Evolutionary conservation across 2,797 vertebrate species (phyloP).

Genomic region (Notolepis coatsorum): DNA sequence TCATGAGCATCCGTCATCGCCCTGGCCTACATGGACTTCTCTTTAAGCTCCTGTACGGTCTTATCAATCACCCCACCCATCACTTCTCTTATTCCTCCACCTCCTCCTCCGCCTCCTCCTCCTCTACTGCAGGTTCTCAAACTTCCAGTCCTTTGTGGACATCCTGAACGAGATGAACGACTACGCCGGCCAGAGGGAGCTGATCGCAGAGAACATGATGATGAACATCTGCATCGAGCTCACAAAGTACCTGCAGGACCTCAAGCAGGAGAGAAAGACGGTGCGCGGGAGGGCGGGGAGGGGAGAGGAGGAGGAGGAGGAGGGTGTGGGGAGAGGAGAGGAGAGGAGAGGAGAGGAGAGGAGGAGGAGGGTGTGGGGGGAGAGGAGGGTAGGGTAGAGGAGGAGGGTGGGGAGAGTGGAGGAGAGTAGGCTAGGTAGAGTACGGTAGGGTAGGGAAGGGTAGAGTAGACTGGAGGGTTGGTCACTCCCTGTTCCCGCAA

Average conservation of each 20-base stretch:
- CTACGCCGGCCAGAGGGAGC: conserved; percentile 90
- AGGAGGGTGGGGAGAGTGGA: too few relatives aligned
- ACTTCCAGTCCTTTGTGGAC: conserved; percentile 88
- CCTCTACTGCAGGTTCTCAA: conserved; percentile 81
- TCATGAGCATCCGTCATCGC: conserved; percentile 36
- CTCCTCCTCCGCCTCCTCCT: conserved; percentile 39
- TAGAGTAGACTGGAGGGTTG: neutral
- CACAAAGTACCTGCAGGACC: conserved; percentile 89
- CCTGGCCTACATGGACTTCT: conserved; percentile 11
- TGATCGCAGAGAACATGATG: conserved; percentile 90
- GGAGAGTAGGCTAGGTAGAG: neutral
- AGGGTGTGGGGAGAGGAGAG: neutral
- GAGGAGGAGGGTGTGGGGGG: conserved; percentile 30
- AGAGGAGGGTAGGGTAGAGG: too few relatives aligned
- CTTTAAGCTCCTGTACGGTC: conserved; percentile 34
- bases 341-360: conserved; percentile 4
- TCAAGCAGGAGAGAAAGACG: conserved; percentile 91
- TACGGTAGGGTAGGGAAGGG: neutral
- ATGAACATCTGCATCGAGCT: conserved; percentile 89
- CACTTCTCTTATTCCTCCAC: conserved; percentile 37
- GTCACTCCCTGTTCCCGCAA: too few relatives aligned
- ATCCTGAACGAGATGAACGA: conserved; percentile 91
- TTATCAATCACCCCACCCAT: conserved; percentile 52
- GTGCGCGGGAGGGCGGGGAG: conserved; percentile 57
- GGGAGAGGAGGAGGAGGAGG: neutral